Percentiles rank a stretch among this genome's conserved stretches.
Evolutionary conservation across 2,113 vertebrate species (phyloP).

Genomic region (Zosterops borbonicus): DNA sequence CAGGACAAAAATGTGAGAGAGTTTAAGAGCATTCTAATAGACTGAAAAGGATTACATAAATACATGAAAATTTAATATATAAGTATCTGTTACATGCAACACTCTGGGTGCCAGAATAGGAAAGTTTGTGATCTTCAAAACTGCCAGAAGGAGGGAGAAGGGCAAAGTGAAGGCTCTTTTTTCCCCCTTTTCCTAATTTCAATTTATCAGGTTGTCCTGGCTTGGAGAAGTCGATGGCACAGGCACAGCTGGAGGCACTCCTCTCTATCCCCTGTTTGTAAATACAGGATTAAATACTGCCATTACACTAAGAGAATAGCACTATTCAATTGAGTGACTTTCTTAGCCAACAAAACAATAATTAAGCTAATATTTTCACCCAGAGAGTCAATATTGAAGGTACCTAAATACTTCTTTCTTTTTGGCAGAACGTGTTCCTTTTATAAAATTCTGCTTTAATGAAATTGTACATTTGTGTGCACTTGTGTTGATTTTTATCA

Average conservation of each 20-base stretch:
- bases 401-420: not conserved
- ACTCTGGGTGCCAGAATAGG: not conserved
- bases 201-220: not conserved
- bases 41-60: not conserved
- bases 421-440: not conserved
- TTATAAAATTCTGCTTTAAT: not conserved
- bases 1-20: not conserved
- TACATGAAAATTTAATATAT: not conserved
- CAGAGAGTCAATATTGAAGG: not conserved
- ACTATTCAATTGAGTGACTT: not conserved
- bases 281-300: not conserved
- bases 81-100: not conserved
- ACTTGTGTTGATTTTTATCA: not conserved
- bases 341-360: not conserved
- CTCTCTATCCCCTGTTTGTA: not conserved
- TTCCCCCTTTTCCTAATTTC: not conserved
- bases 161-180: not conserved
- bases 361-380: not conserved
- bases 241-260: not conserved
- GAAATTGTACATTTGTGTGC: not conserved
- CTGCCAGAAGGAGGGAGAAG: not conserved
- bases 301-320: not conserved
- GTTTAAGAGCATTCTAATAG: not conserved
- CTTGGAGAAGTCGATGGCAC: not conserved
- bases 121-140: not conserved